phyloP scores from a whole-genome alignment of 2,888 invertebrate species.

The Drosophila aldrichi region DNA sequence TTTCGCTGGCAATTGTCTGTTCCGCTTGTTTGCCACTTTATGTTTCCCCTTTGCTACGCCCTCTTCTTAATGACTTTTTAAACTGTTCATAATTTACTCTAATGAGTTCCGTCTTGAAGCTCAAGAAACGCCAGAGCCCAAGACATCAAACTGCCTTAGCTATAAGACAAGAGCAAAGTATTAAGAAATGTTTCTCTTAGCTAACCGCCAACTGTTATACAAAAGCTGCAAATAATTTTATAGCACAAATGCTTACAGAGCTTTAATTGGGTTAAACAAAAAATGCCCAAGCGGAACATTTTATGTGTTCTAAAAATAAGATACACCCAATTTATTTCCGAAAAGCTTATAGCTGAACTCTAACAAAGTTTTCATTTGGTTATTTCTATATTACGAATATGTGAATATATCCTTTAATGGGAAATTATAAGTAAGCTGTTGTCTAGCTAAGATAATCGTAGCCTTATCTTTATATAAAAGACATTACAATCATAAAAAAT shows the following conservation, averaged over 20 bases:
- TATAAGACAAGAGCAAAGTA: not conserved
- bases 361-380: not conserved
- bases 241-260: slow-evolving; percentile 6
- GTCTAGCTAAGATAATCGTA: not conserved
- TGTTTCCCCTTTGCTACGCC: slow-evolving; percentile 19
- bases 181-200: not conserved
- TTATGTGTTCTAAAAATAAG: not conserved
- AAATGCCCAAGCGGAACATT: not conserved
- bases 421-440: not conserved
- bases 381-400: not conserved
- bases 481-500: too few species aligned
- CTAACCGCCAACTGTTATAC: slow-evolving; percentile 36
- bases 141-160: slow-evolving; percentile 19
- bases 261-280: too few species aligned
- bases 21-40: slow-evolving; percentile 8
- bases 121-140: slow-evolving; percentile 6
- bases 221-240: slow-evolving; percentile 5
- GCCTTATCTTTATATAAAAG: not conserved
- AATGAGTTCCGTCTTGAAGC: slow-evolving; percentile 45
- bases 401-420: not conserved
- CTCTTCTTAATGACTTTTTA: slow-evolving; percentile 54
- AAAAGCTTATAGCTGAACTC: not conserved
- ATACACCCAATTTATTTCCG: not conserved
- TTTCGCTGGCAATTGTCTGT: not conserved
- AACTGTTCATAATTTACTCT: slow-evolving; percentile 64